A percentile compares a stretch with the other conserved stretches of the same genome.
Conservation (phyloP, 2,888 invertebrate genomes). For the Agrilus biguttatus region DNA sequence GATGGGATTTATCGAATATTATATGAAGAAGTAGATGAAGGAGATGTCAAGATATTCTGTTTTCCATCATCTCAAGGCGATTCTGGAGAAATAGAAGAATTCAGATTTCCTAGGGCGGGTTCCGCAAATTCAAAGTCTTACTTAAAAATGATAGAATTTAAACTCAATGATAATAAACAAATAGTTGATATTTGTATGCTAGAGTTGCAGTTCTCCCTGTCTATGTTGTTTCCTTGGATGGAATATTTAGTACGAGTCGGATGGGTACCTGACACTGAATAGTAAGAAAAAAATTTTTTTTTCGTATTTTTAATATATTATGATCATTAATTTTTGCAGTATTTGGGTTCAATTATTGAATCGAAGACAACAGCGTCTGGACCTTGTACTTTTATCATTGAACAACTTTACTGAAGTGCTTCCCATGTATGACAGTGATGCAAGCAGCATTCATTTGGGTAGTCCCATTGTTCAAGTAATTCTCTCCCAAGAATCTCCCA, state of each 20-base stretch:
- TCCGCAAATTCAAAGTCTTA: constrained; percentile 82
- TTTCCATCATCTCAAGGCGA: constrained; percentile 73
- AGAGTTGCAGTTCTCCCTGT: constrained; percentile 61
- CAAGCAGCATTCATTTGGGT: constrained; percentile 21
- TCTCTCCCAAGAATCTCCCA: constrained; percentile 49
- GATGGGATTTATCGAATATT: constrained; percentile 68
- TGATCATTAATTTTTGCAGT: constrained; percentile 34
- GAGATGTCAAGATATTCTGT: constrained; percentile 80
- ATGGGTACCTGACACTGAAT: constrained; percentile 84
- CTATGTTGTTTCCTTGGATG: constrained; percentile 77
- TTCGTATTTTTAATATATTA: neutral
- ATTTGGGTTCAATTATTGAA: constrained; percentile 88
- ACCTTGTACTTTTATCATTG: constrained; percentile 68
- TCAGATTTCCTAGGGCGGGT: constrained; percentile 77
- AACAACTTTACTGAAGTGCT: constrained; percentile 55
- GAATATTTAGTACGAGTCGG: constrained; percentile 92
- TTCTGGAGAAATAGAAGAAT: constrained; percentile 71
- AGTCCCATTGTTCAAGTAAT: constrained; percentile 41
- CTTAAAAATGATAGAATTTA: constrained; percentile 73
- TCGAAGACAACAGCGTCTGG: constrained; percentile 71
- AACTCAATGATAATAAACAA: constrained; percentile 46
- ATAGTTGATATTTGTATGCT: constrained; percentile 62
- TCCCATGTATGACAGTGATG: constrained; percentile 33
- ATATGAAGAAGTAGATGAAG: constrained; percentile 78
- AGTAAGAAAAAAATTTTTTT: constrained; percentile 48